phyloP scores from a whole-genome alignment of 2,797 vertebrate genomes.

The Chelidonichthys spinosus region DNA sequence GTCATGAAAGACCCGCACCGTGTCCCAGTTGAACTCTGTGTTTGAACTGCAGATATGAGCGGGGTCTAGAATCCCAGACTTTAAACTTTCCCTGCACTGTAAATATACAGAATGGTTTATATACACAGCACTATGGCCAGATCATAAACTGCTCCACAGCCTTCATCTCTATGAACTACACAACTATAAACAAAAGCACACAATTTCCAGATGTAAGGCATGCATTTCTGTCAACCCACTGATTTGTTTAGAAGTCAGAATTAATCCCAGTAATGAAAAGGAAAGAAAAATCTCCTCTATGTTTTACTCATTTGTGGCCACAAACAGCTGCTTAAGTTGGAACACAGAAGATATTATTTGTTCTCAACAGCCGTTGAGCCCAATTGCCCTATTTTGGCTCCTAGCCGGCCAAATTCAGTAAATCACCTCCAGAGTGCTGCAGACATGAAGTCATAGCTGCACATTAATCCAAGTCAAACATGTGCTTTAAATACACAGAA shows the following conservation, averaged over 20 bases:
- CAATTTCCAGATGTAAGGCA: slow-evolving; percentile 55
- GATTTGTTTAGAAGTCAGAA: slow-evolving; percentile 47
- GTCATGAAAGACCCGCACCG: slow-evolving; percentile 36
- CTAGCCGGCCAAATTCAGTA: slow-evolving; percentile 43
- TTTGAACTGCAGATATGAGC: slow-evolving; percentile 55
- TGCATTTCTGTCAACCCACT: slow-evolving; percentile 28
- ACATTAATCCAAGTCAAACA: slow-evolving; percentile 62
- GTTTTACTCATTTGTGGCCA: slow-evolving; percentile 43
- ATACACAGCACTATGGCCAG: slow-evolving; percentile 43
- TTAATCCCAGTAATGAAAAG: slow-evolving; percentile 35
- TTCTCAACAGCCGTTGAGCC: slow-evolving; percentile 31
- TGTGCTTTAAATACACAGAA: slow-evolving; percentile 39
- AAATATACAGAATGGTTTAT: slow-evolving; percentile 67
- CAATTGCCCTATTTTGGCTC: slow-evolving; percentile 32
- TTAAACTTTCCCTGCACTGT: slow-evolving; percentile 61
- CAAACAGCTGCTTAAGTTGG: slow-evolving; percentile 50
- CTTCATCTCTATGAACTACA: slow-evolving; percentile 33
- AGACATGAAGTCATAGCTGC: slow-evolving; percentile 69
- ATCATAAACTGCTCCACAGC: slow-evolving; percentile 41
- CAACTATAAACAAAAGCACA: slow-evolving; percentile 50
- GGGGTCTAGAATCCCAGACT: slow-evolving; percentile 24
- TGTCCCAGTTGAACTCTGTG: slow-evolving; percentile 27
- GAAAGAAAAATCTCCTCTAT: slow-evolving; percentile 36
- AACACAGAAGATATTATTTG: slow-evolving; percentile 48
- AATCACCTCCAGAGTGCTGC: slow-evolving; percentile 39